Base-by-base conservation (phyloP, 2,113 vertebrate genomes). In the Cervus canadensis region DNA sequence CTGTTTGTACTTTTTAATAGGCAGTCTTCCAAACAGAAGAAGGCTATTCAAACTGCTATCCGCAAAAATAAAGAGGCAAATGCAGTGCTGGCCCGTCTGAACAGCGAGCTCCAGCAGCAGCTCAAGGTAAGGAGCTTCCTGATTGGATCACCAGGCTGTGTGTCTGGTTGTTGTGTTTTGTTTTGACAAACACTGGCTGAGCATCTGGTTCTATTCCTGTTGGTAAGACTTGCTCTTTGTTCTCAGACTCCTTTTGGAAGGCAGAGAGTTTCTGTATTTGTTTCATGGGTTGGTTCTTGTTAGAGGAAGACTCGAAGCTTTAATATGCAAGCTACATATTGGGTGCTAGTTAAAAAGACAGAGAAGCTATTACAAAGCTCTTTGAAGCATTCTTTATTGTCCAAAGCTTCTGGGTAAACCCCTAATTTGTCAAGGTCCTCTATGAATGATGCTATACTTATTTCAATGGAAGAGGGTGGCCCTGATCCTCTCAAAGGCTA, bases 81-180 rank as follows among this genome's bases (percentile, higher is more conserved):
- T 74, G 99, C 99, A 2, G 99, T 99, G 79, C 98, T 99, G n/a
- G 99, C 99, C 87, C 99, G 99, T 84, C 98, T 99, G 97, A 99
- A 99, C 98, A 99, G 99, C 90, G 99, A 99, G 96, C 99, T 99
- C 62, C 99, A 99, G 62, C 99, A 99, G 98, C 99, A 99, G 96
- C 99, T 99, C 82, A 99, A 99, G 99, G 99, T 99, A 98, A 98
- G 98, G 62, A 96, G 2, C 79, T 57, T 6, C 95, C 87, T 67
- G 57, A 96, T 56, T 54, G 88, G 19, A 36, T 81, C 45, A 43
- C 87, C 60, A 62, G 92, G n/a, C 87, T 97, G 91, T 56, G 52
- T 26, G 25, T 15, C 89, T 71, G 40, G 26, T 89, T 93, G 30
- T 36, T 84, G 26, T 54, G 1, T 64, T 56, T 62, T 82, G 33